Conservation (phyloP, 2,113 vertebrate species). For the Malurus elegans region DNA sequence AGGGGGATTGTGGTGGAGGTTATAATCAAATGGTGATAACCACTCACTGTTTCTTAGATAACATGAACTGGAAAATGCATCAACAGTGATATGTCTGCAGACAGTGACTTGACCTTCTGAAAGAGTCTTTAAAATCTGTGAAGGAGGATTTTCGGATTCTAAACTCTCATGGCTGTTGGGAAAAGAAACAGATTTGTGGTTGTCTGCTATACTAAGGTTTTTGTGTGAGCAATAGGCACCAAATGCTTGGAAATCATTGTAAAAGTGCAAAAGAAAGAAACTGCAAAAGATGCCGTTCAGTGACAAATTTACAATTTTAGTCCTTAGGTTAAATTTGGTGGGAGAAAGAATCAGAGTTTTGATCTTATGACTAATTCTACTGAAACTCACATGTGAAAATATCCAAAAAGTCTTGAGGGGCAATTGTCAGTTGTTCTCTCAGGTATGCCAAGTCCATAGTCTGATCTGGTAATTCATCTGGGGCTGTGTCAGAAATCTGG, state of each 20-base stretch:
- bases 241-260: background rate
- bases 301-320: background rate
- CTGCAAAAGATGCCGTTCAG: background rate
- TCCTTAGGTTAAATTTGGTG: background rate
- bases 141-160: background rate
- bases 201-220: background rate
- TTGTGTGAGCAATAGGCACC: background rate
- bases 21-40: background rate
- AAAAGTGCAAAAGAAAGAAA: background rate
- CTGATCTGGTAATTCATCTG: conserved; percentile 3
- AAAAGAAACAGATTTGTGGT: background rate
- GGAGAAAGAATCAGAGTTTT: conserved; percentile 24
- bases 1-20: too few species aligned
- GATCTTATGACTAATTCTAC: conserved; percentile 56
- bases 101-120: background rate
- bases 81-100: background rate
- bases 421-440: background rate
- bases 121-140: background rate
- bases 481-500: background rate
- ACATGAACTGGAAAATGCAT: background rate
- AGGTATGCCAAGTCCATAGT: background rate
- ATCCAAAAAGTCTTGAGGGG: conserved; percentile 1
- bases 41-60: background rate
- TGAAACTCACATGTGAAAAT: conserved; percentile 57
- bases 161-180: background rate